These are phyloP conservation scores for Myotis planiceps DNA, from an alignment of 2,797 vertebrate species.

Conservation along the genomic window DNA sequence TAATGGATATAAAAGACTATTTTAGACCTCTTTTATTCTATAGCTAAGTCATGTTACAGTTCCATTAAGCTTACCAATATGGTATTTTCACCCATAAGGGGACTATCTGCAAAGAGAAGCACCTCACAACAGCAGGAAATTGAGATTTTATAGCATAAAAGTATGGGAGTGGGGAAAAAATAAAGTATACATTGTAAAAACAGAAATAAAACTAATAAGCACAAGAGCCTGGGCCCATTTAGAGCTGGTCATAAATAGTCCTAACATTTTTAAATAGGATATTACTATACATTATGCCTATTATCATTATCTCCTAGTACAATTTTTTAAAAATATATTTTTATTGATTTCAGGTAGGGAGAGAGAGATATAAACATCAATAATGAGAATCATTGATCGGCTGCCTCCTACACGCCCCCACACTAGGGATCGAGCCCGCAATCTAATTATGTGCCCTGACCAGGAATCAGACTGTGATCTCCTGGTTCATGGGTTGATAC, in stretches of 20 bases:
- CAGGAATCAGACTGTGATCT: too few relatives aligned
- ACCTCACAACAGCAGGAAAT: not conserved
- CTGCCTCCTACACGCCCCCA: too few relatives aligned
- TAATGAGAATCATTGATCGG: too few relatives aligned
- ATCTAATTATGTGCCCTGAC: too few relatives aligned
- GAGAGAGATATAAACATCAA: too few relatives aligned
- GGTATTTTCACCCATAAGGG: not conserved
- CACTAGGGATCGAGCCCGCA: too few relatives aligned
- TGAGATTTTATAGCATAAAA: not conserved
- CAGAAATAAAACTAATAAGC: conserved; percentile 17
- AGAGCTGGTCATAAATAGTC: conserved; percentile 3
- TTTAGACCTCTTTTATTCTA: not conserved
- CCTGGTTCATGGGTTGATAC: too few relatives aligned
- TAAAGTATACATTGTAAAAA: not conserved
- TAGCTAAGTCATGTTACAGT: not conserved
- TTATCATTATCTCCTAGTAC: not conserved
- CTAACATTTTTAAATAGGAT: not conserved
- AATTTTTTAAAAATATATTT: not conserved
- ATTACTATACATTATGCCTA: not conserved
- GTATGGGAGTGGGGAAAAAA: not conserved
- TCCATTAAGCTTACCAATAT: conserved; percentile 22
- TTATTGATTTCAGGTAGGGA: too few relatives aligned
- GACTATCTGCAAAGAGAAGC: not conserved
- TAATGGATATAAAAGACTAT: not conserved
- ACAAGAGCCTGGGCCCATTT: not conserved